These are phyloP conservation scores for Diadema setosum DNA, from an alignment of 35 echinoderm and acorn worm genomes.

Conservation along the genomic window DNA sequence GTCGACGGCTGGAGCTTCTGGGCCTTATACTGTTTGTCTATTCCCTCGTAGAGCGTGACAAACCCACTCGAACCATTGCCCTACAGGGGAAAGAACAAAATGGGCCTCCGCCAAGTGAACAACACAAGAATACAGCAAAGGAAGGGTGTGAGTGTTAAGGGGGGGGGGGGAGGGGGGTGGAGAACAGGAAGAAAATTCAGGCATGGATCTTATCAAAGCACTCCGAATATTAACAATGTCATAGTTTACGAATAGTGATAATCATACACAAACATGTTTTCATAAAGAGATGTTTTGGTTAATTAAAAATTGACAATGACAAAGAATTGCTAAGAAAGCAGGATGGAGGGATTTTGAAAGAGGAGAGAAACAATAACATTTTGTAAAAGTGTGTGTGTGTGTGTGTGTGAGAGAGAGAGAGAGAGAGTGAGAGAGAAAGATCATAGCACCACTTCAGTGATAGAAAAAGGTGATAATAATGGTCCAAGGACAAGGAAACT, in stretches of 20 bases:
- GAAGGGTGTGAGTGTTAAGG: not conserved
- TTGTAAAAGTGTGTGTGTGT: too few relatives aligned
- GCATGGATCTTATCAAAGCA: too few relatives aligned
- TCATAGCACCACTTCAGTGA: not conserved
- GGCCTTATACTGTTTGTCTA: constrained; percentile 74
- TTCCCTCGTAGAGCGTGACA: constrained; percentile 71
- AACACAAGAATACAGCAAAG: not conserved
- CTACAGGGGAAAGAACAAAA: constrained; percentile 35
- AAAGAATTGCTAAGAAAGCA: too few relatives aligned
- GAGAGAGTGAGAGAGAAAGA: not conserved
- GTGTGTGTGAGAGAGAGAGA: not conserved
- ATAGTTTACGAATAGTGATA: too few relatives aligned
- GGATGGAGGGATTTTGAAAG: not conserved
- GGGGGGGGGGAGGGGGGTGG: too few relatives aligned
- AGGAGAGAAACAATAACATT: not conserved
- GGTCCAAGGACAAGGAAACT: too few relatives aligned
- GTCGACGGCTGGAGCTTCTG: constrained; percentile 84
- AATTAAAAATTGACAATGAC: too few relatives aligned
- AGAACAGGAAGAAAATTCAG: not conserved
- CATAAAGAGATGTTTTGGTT: too few relatives aligned
- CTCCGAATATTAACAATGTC: too few relatives aligned
- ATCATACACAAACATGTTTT: too few relatives aligned
- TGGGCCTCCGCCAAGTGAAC: too few relatives aligned
- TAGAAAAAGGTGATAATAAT: not conserved
- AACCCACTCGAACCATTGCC: constrained; percentile 71